Evolutionary conservation across 2,113 vertebrate species (phyloP), one percentile per base, ranked within the genome.

Genomic region (Philantomba maxwellii): DNA sequence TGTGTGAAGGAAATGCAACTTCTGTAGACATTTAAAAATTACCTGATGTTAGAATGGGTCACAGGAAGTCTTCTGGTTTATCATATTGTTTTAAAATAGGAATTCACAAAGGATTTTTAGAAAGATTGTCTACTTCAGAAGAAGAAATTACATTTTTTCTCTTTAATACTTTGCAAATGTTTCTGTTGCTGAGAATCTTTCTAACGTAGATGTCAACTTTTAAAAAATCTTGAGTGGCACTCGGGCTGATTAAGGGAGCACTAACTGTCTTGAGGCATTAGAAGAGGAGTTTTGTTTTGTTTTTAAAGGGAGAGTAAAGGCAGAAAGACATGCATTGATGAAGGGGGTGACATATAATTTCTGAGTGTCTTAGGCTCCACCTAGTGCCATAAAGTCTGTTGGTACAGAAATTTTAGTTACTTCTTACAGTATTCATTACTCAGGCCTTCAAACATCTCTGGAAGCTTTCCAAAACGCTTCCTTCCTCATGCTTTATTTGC

Each of bases 81-180:
- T 75, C 45, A 39, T 96, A 17, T 26, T 81, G 10, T 86, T 92
- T 89, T 92, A 88, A 93, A 92, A 36, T 73, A 88, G 75, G 45
- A 97, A 55, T 96, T 98, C n/a, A 90, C 39, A 87, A 94, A 47
- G 43, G 11, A 21, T 94, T 96, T 96, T 96, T 73, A 55, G 87
- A 75, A 92, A 94, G 60, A 90, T 89, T 90, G 3, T 87, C 83
- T 94, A 51, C 13, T 86, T 80, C 64, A 77, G 73, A 62, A 93
- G 78, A 66, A 84, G 49, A 95, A 77, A 92, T 77, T 87, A 14
- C 4, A 51, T 62, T 57, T 92, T 88, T 87, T 25, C 30, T 55
- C 1, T 77, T 53, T 81, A 91, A 58, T 94, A 53, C 26, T 15
- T 86, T 49, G 6, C 17, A 94, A 94, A 0, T 87, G 3, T 83